These are phyloP conservation scores for Coregonus ussuriensis DNA, from an alignment of 2,797 vertebrate genomes.

Conservation along the genomic window DNA sequence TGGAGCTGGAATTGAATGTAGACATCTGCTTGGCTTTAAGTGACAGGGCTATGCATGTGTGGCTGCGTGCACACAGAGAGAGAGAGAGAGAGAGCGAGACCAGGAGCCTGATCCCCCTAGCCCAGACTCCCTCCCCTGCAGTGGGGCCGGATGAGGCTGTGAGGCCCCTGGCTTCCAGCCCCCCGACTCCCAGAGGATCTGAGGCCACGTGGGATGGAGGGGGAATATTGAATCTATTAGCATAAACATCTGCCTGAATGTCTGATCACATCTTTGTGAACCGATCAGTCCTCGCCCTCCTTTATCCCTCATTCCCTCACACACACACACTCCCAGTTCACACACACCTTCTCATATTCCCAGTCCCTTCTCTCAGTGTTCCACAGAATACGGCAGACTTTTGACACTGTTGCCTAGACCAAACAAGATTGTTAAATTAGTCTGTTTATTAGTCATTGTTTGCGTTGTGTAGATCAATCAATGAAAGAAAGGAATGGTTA, in stretches of 20 bases:
- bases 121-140: neutral
- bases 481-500: neutral
- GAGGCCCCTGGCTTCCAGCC: neutral
- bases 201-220: conserved; percentile 36
- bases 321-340: neutral
- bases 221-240: conserved; percentile 58
- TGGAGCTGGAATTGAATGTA: conserved; percentile 39
- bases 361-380: conserved; percentile 41
- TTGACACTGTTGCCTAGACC: conserved; percentile 19
- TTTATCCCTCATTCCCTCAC: conserved; percentile 40
- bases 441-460: neutral
- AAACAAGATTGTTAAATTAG: neutral
- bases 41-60: conserved; percentile 28
- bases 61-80: neutral
- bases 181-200: conserved; percentile 27
- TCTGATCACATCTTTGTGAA: conserved; percentile 59
- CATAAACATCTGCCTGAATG: conserved; percentile 56
- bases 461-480: neutral
- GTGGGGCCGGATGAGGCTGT: neutral
- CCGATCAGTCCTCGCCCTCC: conserved; percentile 37
- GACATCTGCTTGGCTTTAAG: conserved; percentile 49
- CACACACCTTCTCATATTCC: conserved; percentile 24
- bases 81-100: neutral
- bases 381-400: conserved; percentile 37
- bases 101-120: conserved; percentile 15